These are phyloP conservation scores for Paramormyrops hopkinsi DNA, from an alignment of 2,797 vertebrate species.

Conservation along the genomic window DNA sequence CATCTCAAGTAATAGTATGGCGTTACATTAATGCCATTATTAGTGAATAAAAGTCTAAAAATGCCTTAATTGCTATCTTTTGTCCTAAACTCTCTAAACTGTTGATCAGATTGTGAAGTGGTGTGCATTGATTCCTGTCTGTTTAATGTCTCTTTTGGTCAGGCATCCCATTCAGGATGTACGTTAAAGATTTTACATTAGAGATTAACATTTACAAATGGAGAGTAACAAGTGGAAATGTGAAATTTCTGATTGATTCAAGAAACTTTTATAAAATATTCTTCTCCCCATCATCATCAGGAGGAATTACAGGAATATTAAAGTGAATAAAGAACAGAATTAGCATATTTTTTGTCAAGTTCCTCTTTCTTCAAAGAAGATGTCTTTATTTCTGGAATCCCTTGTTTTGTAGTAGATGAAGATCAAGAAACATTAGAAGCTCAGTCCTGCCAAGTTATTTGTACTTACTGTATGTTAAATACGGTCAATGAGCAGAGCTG, in stretches of 20 bases:
- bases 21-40: neutral
- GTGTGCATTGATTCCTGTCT: neutral
- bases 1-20: constrained; percentile 12
- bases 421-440: constrained; percentile 45
- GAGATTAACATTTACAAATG: neutral
- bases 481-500: constrained; percentile 39
- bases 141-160: neutral
- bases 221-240: neutral
- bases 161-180: neutral
- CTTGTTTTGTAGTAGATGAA: constrained; percentile 38
- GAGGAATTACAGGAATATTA: neutral
- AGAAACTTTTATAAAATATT: neutral
- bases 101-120: constrained; percentile 1
- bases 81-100: neutral
- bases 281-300: neutral
- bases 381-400: neutral
- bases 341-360: neutral
- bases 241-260: neutral
- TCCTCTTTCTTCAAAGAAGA: neutral
- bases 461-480: constrained; percentile 37
- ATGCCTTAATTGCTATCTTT: neutral
- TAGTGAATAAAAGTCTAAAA: constrained; percentile 36
- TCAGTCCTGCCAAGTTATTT: neutral
- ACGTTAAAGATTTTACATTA: neutral
- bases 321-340: neutral